Evolutionary conservation across 1,140 invertebrate genomes (phyloP).

Genomic region (Brachionus plicatilis): DNA sequence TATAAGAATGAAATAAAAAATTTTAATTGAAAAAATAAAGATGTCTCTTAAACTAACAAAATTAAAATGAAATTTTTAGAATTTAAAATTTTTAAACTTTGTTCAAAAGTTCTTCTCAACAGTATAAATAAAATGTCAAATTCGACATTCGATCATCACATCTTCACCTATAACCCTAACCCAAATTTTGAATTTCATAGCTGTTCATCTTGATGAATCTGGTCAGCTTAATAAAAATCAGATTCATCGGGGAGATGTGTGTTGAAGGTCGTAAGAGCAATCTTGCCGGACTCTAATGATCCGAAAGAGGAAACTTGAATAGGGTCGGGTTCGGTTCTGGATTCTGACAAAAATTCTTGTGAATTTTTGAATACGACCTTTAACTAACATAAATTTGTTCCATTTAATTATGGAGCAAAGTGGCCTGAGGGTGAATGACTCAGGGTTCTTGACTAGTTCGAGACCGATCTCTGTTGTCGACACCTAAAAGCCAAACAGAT

Average conservation of each 20-base stretch:
- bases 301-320: constrained; percentile 32
- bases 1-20: background rate
- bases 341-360: background rate
- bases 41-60: background rate
- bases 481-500: background rate
- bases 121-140: constrained; percentile 31
- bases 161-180: background rate
- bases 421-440: background rate
- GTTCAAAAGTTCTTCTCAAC: background rate
- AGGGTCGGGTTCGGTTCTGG: background rate
- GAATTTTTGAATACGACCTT: background rate
- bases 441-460: background rate
- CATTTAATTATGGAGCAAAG: background rate
- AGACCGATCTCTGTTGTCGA: background rate
- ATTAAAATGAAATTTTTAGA: background rate
- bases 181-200: background rate
- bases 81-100: background rate
- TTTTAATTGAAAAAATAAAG: background rate
- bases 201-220: constrained; percentile 2
- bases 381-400: background rate
- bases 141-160: background rate
- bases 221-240: constrained; percentile 19
- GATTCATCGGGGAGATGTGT: background rate
- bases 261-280: background rate
- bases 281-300: background rate